These are phyloP conservation scores for Salvator merianae DNA, from an alignment of 2,113 vertebrate species.

Conservation along the genomic window DNA sequence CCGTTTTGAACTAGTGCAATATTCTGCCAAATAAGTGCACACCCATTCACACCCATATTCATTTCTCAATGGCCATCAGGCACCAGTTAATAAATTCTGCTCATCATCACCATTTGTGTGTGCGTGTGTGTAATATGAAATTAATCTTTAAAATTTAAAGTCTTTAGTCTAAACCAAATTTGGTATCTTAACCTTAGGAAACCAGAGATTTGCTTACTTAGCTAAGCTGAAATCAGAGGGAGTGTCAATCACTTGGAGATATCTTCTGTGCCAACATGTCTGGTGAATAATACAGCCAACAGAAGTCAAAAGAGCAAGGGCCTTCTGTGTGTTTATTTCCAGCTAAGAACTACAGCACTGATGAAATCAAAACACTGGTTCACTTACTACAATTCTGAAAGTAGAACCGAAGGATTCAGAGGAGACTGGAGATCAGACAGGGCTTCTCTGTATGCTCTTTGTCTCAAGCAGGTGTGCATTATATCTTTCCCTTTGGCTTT, in stretches of 20 bases:
- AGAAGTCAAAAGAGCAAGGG: slow-evolving; percentile 15
- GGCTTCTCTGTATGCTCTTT: slow-evolving; percentile 91
- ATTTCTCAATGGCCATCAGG: neutral
- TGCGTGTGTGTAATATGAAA: neutral
- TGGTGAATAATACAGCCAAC: slow-evolving; percentile 33
- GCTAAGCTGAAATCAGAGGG: slow-evolving; percentile 4
- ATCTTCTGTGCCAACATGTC: neutral
- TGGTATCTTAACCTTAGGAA: neutral
- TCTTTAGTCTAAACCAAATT: neutral
- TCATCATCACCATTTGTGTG: neutral
- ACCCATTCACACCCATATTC: no score
- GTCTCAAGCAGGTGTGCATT: slow-evolving; percentile 93
- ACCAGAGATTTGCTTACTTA: neutral
- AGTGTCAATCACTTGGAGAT: neutral
- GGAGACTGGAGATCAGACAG: slow-evolving; percentile 93
- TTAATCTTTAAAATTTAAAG: slow-evolving; percentile 15
- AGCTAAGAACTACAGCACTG: neutral
- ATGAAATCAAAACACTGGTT: neutral
- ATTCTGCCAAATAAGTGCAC: neutral
- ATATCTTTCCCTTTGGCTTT: slow-evolving; percentile 92
- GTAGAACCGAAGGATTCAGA: slow-evolving; percentile 89
- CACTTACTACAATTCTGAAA: slow-evolving; percentile 93
- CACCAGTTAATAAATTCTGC: neutral
- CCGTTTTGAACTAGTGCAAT: slow-evolving; percentile 19
- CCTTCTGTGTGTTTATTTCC: slow-evolving; percentile 15